Percentiles rank a stretch among this genome's conserved stretches.
phyloP scores from a whole-genome alignment of 2,888 invertebrate species.

The Hipparchia semele region DNA sequence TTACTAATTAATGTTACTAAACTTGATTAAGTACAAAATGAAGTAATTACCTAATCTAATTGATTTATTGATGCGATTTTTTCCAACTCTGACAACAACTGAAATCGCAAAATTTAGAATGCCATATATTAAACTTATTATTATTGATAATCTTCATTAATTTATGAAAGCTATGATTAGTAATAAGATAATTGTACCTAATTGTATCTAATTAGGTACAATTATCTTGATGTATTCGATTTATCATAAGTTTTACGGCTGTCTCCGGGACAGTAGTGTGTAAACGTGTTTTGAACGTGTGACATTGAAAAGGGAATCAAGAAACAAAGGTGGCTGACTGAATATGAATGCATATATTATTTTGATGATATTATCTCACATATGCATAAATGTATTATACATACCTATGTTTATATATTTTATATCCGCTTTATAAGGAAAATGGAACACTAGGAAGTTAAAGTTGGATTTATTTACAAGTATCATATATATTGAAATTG shows the following conservation, averaged over 20 bases:
- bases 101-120: too few relatives aligned
- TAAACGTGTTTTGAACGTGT: constrained; percentile 9
- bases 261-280: constrained; percentile 5
- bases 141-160: too few relatives aligned
- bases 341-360: constrained; percentile 4
- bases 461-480: neutral
- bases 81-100: too few relatives aligned
- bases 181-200: too few relatives aligned
- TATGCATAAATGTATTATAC: neutral
- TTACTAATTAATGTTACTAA: neutral
- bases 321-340: constrained; percentile 18
- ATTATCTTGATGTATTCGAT: neutral
- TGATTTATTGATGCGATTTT: too few relatives aligned
- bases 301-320: constrained; percentile 17
- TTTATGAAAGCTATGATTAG: too few relatives aligned
- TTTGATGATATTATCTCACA: neutral
- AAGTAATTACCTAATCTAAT: too few relatives aligned
- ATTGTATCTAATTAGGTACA: too few relatives aligned
- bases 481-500: too few relatives aligned
- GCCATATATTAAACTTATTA: too few relatives aligned
- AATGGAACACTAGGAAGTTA: neutral
- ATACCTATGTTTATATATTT: neutral
- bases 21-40: too few relatives aligned
- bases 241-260: neutral
- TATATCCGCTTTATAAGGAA: constrained; percentile 17